Percentiles rank a stretch among this genome's conserved stretches.
Evolutionary conservation across 2,888 invertebrate genomes (phyloP).

Genomic region (Protonemura montana): DNA sequence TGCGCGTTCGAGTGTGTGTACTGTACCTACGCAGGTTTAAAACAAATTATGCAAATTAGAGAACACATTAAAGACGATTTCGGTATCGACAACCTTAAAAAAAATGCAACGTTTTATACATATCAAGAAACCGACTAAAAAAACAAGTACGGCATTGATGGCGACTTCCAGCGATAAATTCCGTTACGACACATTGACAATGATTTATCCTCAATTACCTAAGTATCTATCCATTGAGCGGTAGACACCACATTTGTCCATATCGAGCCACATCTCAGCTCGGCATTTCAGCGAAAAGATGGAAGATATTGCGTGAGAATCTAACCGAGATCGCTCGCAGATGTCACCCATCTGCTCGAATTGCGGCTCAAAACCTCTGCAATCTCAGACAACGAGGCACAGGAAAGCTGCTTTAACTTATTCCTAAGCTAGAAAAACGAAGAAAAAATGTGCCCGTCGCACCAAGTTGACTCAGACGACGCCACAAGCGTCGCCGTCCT

Average conservation of each 20-base stretch:
- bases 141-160: background rate
- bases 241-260: background rate
- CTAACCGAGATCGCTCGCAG: background rate
- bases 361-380: background rate
- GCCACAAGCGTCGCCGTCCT: background rate
- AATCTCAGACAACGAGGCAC: background rate
- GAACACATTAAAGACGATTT: background rate
- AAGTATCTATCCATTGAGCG: background rate
- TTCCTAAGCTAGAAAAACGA: background rate
- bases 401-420: too few relatives aligned
- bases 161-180: background rate
- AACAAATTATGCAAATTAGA: background rate
- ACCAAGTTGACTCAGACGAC: background rate
- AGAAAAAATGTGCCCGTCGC: background rate
- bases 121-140: background rate
- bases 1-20: background rate
- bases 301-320: background rate
- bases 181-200: background rate
- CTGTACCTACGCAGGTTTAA: background rate
- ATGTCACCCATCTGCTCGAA: background rate
- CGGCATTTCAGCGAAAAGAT: background rate
- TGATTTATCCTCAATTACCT: slow-evolving; percentile 4
- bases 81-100: background rate
- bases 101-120: background rate
- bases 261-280: background rate